phyloP scores from a whole-genome alignment of 2,113 vertebrate genomes.

The Mola mola region DNA sequence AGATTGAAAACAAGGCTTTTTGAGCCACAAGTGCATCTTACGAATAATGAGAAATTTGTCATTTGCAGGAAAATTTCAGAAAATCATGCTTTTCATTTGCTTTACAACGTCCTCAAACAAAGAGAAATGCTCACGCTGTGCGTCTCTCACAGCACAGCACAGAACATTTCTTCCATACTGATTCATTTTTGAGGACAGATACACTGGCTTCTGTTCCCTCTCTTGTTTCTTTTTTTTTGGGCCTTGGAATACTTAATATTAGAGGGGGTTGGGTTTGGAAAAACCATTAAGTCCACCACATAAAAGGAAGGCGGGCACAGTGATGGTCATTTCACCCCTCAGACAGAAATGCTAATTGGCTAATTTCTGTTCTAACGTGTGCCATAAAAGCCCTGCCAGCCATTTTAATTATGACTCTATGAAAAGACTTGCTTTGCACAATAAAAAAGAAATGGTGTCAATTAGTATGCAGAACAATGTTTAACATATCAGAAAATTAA shows the following conservation, averaged over 20 bases:
- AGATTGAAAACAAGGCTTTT: no score
- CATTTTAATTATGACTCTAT: slow-evolving; percentile 74
- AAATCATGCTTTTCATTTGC: background rate
- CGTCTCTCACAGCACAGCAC: no score
- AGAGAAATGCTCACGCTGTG: no score
- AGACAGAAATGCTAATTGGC: slow-evolving; percentile 76
- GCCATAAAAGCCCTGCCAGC: slow-evolving; percentile 71
- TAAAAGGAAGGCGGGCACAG: slow-evolving; percentile 55
- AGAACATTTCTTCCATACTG: no score
- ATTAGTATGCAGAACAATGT: slow-evolving; percentile 84
- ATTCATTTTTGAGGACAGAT: slow-evolving; percentile 33
- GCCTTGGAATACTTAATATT: slow-evolving; percentile 61
- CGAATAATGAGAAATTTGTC: no score
- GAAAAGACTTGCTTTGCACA: slow-evolving; percentile 76
- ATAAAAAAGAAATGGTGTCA: slow-evolving; percentile 70
- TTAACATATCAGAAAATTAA: slow-evolving; percentile 86
- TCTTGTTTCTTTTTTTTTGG: slow-evolving; percentile 22
- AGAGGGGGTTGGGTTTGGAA: slow-evolving; percentile 11
- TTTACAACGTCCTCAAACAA: no score
- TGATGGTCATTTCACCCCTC: slow-evolving; percentile 66
- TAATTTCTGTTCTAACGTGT: slow-evolving; percentile 73
- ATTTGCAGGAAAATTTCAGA: background rate
- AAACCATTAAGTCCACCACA: slow-evolving; percentile 68
- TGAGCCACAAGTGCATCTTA: no score
- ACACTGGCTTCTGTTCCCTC: slow-evolving; percentile 31